Conservation (phyloP, 53 echinoderm and acorn worm species). For the Hippasteria phrygiana region DNA sequence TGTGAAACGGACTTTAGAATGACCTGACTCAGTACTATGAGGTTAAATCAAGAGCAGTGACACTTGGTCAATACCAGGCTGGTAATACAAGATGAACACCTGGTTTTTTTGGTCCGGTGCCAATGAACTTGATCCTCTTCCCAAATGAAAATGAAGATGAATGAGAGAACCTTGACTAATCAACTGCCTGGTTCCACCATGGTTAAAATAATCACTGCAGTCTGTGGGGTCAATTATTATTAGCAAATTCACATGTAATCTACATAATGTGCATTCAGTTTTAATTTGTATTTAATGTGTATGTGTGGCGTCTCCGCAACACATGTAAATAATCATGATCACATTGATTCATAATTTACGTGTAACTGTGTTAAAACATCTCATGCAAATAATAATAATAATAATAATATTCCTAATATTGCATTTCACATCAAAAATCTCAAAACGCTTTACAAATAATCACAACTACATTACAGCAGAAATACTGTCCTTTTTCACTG, state of each 20-base stretch:
- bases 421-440: too few relatives aligned
- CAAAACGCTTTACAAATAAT: too few relatives aligned
- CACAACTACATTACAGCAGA: too few relatives aligned
- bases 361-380: too few relatives aligned
- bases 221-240: neutral
- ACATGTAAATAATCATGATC: too few relatives aligned
- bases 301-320: too few relatives aligned
- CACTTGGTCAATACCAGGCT: neutral
- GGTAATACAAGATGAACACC: constrained; percentile 19
- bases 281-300: too few relatives aligned
- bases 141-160: constrained; percentile 27
- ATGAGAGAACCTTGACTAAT: neutral
- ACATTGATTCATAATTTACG: too few relatives aligned
- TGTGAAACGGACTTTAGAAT: neutral
- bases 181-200: constrained; percentile 4
- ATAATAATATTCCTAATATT: too few relatives aligned
- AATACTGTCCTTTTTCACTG: too few relatives aligned
- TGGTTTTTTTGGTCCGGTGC: neutral
- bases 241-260: neutral
- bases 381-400: too few relatives aligned
- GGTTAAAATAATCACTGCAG: neutral
- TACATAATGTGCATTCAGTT: too few relatives aligned
- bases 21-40: neutral
- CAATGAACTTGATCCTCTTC: constrained; percentile 2
- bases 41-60: constrained; percentile 13